Evolutionary conservation across 1,140 invertebrate genomes (phyloP), one percentile per base, ranked within the genome.

Genomic region (Vollenhovia emeryi): DNA sequence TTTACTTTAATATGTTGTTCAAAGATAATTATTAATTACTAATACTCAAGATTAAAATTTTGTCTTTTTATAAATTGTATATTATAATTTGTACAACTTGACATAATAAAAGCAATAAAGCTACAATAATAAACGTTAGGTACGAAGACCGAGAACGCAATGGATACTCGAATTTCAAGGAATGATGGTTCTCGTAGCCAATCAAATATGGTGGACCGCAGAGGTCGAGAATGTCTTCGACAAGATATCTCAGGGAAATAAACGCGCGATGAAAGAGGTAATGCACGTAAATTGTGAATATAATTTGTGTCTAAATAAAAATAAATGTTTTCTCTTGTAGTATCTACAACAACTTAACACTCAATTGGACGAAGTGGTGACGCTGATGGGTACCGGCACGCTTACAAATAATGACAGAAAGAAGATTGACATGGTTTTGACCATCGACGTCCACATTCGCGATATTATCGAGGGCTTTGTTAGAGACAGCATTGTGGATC

Each of bases 161-260:
- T 99, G 98, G 98, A 98, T 99, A 95, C 91, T 98, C 90, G 96
- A 98, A 86, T 98, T 97, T 94, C 97, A 97, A 93, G 98, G 98
- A 57, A 98, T 98, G 98, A 96, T 98, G 36, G 97, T 97, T 88
- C 94, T 99, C 2, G 97, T 97, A 0, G 97, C 97, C 0, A 98
- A 98, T 95, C 97, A 98, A 91, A 97, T 99, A 11, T 99, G 98
- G 98, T 99, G 98, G 98, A 99, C 98, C 0, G 98, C 97, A 27
- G 98, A 99, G 95, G 98, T 98, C 1, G 98, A 99, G 93, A 97
- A 99, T 91, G 97, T 98, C 0, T 99, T 99, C 91, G 92, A 95
- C 0, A 97, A 97, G 92, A 97, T 98, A 33, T 95, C 96, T 18
- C 96, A 96, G 89, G 98, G 98, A 7, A 96, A 97, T 55, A 98